Evolutionary conservation across 2,888 invertebrate species (phyloP).

Genomic region (Selenia dentaria): DNA sequence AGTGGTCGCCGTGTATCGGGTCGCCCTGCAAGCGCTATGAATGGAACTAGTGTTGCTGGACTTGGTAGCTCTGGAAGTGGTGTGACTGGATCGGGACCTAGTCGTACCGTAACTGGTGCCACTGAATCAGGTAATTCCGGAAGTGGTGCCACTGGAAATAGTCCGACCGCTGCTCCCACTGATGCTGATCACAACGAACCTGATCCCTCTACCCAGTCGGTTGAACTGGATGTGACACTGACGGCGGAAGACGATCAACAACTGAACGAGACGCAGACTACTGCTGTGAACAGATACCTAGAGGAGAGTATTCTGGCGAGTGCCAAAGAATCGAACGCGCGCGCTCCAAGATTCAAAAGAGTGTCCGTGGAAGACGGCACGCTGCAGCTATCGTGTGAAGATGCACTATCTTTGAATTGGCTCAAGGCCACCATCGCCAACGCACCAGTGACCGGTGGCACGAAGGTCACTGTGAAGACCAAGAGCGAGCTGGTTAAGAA

Average conservation of each 20-base stretch:
- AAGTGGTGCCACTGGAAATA: neutral
- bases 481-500: neutral
- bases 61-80: too few species aligned
- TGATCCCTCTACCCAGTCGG: too few species aligned
- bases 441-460: neutral
- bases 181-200: too few species aligned
- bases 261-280: neutral
- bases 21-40: too few species aligned
- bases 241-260: neutral
- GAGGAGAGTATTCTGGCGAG: neutral
- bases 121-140: too few species aligned
- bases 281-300: neutral
- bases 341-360: neutral
- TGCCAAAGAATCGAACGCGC: neutral
- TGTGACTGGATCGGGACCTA: too few species aligned
- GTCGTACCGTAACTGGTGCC: too few species aligned
- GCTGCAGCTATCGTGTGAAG: neutral
- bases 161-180: too few species aligned
- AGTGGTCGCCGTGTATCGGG: too few species aligned
- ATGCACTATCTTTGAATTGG: neutral
- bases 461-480: neutral
- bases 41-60: too few species aligned
- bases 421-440: neutral
- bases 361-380: neutral
- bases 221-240: neutral